A percentile compares a stretch with the other conserved stretches of the same genome.
phyloP scores from a whole-genome alignment of 2,797 vertebrate genomes.

The Phataginus tricuspis region DNA sequence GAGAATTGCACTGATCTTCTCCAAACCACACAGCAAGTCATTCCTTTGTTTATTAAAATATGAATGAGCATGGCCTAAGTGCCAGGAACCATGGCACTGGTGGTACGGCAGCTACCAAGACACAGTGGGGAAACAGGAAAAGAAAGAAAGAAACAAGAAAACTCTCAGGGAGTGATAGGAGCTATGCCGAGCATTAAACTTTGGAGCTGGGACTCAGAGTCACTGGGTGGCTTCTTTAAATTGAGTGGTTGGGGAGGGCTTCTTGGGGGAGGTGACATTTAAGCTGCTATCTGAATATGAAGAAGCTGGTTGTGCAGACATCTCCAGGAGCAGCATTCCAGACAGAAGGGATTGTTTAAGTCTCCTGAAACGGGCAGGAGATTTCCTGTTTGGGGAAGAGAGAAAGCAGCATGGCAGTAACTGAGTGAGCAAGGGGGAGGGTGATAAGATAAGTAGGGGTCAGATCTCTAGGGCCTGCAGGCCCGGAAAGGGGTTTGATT shows the following conservation, averaged over 20 bases:
- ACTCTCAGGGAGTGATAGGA: not conserved
- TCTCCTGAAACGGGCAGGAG: not conserved
- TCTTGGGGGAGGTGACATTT: not conserved
- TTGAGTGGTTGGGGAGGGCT: not conserved
- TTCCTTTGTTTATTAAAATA: not conserved
- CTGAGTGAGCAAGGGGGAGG: not conserved
- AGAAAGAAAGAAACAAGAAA: not conserved
- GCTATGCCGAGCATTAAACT: not conserved
- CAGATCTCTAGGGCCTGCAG: not conserved
- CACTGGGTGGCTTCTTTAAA: not conserved
- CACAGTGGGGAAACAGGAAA: not conserved
- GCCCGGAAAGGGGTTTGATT: not conserved
- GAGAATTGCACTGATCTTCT: not conserved
- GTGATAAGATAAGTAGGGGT: not conserved
- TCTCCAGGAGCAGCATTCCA: not conserved
- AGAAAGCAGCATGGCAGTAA: not conserved
- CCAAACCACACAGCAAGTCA: not conserved
- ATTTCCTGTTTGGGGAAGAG: not conserved
- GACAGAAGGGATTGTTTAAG: not conserved
- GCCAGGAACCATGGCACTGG: not conserved
- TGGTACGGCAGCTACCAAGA: not conserved
- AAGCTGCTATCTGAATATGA: not conserved
- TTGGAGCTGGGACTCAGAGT: not conserved
- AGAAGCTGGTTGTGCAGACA: not conserved
- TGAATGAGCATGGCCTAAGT: not conserved